A percentile compares a stretch with the other conserved stretches of the same genome.
These are phyloP conservation scores for Tokudaia tokunoshimensis DNA, from an alignment of 2,797 vertebrate species.

Conservation along the genomic window DNA sequence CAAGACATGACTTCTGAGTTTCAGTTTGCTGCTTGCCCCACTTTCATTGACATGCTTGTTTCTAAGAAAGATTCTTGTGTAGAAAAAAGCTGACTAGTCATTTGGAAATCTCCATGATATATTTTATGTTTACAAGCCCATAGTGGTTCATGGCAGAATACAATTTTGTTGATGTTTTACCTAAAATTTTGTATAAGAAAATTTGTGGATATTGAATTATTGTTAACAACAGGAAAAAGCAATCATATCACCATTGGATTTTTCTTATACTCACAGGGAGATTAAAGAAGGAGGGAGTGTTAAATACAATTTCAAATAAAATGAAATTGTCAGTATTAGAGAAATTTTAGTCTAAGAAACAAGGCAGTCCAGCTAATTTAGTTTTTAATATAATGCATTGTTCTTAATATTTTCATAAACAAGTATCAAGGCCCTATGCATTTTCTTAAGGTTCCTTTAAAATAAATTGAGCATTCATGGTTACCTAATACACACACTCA, in stretches of 20 bases:
- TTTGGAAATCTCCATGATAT: neutral
- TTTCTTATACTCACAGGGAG: neutral
- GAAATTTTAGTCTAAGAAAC: neutral
- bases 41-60: neutral
- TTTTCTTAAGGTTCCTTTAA: neutral
- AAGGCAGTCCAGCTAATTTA: neutral
- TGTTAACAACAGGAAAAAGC: neutral
- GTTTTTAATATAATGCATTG: neutral
- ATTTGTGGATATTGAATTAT: neutral
- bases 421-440: accelerated
- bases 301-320: conserved; percentile 1
- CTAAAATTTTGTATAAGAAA: neutral
- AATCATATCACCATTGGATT: neutral
- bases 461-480: neutral
- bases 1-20: neutral
- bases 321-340: neutral
- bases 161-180: conserved; percentile 5
- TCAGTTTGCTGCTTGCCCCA: neutral
- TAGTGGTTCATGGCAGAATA: neutral
- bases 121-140: neutral
- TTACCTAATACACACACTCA: neutral
- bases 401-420: neutral
- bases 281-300: neutral
- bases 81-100: neutral
- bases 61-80: neutral